A percentile compares a stretch with the other conserved stretches of the same genome.
Evolutionary conservation across 2,888 invertebrate genomes (phyloP).

Genomic region (Monoplex corrugatus): DNA sequence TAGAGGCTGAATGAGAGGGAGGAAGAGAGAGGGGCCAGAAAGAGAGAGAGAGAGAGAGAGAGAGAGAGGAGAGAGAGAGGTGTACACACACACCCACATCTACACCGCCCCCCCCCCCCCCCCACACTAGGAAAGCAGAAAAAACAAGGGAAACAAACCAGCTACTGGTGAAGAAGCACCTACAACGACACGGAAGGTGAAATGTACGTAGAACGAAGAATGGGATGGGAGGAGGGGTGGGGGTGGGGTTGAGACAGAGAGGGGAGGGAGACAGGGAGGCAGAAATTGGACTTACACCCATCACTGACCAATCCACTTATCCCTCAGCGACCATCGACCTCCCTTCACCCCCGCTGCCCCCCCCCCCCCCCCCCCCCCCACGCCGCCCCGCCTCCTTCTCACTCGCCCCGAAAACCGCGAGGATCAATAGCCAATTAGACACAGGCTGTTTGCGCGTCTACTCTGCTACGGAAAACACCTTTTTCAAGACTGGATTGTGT

Average conservation of each 20-base stretch:
- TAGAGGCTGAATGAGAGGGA: neutral
- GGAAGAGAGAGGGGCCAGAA: neutral
- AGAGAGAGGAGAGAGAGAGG: neutral
- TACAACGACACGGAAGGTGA: neutral
- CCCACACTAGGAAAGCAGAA: neutral
- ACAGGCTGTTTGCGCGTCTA: slow-evolving; percentile 9
- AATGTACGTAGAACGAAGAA: no score
- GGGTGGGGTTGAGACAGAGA: neutral
- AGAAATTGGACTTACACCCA: neutral
- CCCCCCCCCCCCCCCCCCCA: no score
- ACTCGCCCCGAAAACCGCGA: no score
- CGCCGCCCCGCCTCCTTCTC: no score
- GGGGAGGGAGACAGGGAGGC: neutral
- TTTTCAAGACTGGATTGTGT: slow-evolving; percentile 6
- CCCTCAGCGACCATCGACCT: no score
- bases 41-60: neutral
- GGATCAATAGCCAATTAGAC: slow-evolving; percentile 35
- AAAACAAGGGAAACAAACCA: no score
- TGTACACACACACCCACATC: neutral
- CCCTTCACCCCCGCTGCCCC: no score
- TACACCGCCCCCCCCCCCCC: no score
- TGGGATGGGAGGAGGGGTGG: neutral
- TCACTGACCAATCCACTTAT: no score
- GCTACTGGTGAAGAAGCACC: no score
- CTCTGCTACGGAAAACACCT: neutral